These are phyloP conservation scores for Sipha maydis DNA, from an alignment of 2,888 invertebrate genomes.

Conservation along the genomic window DNA sequence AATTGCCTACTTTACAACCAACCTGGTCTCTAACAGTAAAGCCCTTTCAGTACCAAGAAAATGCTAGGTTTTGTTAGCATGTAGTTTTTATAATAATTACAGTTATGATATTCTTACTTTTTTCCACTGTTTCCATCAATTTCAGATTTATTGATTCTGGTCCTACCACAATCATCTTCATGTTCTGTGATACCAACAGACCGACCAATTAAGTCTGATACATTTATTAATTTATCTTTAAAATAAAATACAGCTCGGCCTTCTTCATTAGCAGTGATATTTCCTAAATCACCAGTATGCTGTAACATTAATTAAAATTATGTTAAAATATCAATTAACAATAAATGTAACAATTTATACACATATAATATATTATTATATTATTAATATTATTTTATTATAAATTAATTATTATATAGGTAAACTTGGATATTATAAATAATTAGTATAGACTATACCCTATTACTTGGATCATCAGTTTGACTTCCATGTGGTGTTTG, in stretches of 20 bases:
- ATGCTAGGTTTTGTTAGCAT: too few species aligned
- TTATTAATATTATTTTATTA: too few species aligned
- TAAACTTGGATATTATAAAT: background rate
- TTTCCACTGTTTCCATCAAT: slow-evolving; percentile 74
- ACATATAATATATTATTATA: too few species aligned
- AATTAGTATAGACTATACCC: slow-evolving; percentile 66
- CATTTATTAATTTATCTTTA: slow-evolving; percentile 73
- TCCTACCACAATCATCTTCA: slow-evolving; percentile 74
- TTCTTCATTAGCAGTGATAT: slow-evolving; percentile 72
- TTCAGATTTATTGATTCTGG: slow-evolving; percentile 70
- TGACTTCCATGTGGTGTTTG: slow-evolving; percentile 71
- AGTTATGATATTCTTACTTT: slow-evolving; percentile 67
- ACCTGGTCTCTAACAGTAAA: too few species aligned
- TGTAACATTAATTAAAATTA: slow-evolving; percentile 64
- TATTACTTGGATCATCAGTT: slow-evolving; percentile 67
- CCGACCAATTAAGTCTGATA: slow-evolving; percentile 81
- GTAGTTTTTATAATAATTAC: too few species aligned
- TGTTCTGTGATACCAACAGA: slow-evolving; percentile 79
- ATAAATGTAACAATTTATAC: background rate
- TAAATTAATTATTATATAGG: background rate
- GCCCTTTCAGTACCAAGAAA: too few species aligned
- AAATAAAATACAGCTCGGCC: slow-evolving; percentile 77
- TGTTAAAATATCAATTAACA: background rate
- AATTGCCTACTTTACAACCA: too few species aligned
- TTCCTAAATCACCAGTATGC: slow-evolving; percentile 77